Conservation (phyloP, 1,140 invertebrate species). For the Helicoverpa zea region DNA sequence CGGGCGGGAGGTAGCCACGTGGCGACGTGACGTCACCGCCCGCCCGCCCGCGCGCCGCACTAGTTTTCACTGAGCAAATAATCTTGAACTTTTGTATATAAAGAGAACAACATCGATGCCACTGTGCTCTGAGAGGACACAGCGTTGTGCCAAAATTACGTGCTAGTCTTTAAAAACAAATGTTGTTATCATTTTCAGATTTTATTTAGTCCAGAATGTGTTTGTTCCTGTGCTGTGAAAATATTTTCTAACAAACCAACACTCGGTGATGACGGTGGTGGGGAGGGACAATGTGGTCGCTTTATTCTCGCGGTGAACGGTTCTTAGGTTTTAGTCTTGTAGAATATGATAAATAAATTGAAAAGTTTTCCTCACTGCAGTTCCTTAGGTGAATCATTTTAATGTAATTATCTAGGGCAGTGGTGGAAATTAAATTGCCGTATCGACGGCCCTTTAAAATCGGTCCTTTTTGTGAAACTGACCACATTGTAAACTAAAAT, state of each 20-base stretch:
- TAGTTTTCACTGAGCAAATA: slow-evolving; percentile 75
- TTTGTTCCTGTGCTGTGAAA: slow-evolving; percentile 86
- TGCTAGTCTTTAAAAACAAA: slow-evolving; percentile 85
- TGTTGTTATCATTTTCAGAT: slow-evolving; percentile 87
- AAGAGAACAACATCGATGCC: slow-evolving; percentile 83
- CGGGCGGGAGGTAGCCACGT: slow-evolving; percentile 9
- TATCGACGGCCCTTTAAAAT: slow-evolving; percentile 17
- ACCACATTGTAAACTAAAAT: slow-evolving; percentile 50
- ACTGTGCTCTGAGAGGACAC: slow-evolving; percentile 72
- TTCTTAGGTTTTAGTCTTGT: slow-evolving; percentile 48
- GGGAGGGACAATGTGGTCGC: slow-evolving; percentile 68
- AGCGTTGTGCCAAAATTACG: slow-evolving; percentile 86
- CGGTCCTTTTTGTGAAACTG: slow-evolving; percentile 37
- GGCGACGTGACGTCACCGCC: neutral
- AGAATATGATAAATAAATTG: slow-evolving; percentile 42
- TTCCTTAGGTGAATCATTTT: slow-evolving; percentile 41
- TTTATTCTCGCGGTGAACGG: slow-evolving; percentile 47
- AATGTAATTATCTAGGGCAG: slow-evolving; percentile 32
- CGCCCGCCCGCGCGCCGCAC: slow-evolving; percentile 27
- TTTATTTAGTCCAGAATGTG: slow-evolving; percentile 87
- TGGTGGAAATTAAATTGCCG: slow-evolving; percentile 28
- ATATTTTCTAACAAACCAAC: slow-evolving; percentile 84
- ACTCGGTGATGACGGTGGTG: slow-evolving; percentile 65
- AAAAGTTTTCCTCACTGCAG: slow-evolving; percentile 42
- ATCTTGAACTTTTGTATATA: slow-evolving; percentile 72